phyloP scores from a whole-genome alignment of 1,140 invertebrate genomes.

The Macrocentrus cingulum region DNA sequence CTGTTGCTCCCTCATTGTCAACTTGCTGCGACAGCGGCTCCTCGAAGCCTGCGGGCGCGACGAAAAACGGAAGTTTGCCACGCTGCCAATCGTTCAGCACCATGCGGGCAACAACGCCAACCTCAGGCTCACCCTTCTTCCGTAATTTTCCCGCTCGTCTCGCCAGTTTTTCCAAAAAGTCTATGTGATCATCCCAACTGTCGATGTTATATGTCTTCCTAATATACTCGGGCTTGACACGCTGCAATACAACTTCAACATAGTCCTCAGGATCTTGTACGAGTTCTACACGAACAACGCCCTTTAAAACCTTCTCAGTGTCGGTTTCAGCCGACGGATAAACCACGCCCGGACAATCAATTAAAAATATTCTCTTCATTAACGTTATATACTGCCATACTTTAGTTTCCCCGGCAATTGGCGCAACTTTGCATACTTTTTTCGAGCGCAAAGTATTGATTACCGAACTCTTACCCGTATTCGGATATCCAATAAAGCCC shows the following conservation, averaged over 20 bases:
- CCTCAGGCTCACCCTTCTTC: constrained; percentile 95
- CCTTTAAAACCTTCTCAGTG: constrained; percentile 94
- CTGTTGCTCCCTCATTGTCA: constrained; percentile 25
- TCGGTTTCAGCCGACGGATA: constrained; percentile 92
- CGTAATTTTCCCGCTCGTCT: constrained; percentile 84
- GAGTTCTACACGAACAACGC: constrained; percentile 93
- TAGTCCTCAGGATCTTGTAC: constrained; percentile 95
- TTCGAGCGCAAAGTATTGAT: constrained; percentile 95
- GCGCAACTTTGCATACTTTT: constrained; percentile 98
- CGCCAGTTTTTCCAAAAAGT: constrained; percentile 93
- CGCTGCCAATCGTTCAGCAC: constrained; percentile 98
- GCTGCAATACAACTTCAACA: constrained; percentile 80
- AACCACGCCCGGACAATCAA: constrained; percentile 99
- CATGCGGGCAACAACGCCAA: constrained; percentile 87
- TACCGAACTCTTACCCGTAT: constrained; percentile 98
- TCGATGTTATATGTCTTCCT: constrained; percentile 88
- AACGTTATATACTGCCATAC: constrained; percentile 99
- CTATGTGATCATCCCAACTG: constrained; percentile 75
- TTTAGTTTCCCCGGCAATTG: constrained; percentile 99
- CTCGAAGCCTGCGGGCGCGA: constrained; percentile 79
- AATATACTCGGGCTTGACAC: constrained; percentile 89
- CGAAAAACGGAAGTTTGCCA: constrained; percentile 94
- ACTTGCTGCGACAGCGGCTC: constrained; percentile 58
- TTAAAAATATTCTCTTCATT: constrained; percentile 96
- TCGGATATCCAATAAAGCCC: constrained; percentile 98